Percentiles rank a stretch among this genome's conserved stretches.
Evolutionary conservation across 2,888 invertebrate genomes (phyloP).

Genomic region (Caenorhabditis sulstoni): DNA sequence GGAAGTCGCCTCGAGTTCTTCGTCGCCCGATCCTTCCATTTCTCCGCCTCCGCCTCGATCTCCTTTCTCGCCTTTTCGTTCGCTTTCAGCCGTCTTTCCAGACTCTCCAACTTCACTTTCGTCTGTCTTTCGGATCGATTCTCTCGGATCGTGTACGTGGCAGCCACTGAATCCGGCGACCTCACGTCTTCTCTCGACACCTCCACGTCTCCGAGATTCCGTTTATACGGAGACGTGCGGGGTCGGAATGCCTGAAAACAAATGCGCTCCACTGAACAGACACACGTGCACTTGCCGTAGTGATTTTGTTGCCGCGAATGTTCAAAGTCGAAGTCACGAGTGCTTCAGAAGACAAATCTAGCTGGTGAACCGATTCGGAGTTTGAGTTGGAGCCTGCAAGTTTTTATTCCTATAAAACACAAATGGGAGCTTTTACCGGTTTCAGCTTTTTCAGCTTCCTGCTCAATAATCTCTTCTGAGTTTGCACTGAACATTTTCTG

Average conservation of each 20-base stretch:
- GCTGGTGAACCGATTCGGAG: slow-evolving; percentile 45
- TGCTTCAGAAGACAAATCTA: slow-evolving; percentile 48
- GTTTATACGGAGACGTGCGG: slow-evolving; percentile 47
- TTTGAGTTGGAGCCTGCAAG: slow-evolving; percentile 24
- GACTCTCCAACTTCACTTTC: slow-evolving; percentile 64
- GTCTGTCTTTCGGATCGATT: slow-evolving; percentile 62
- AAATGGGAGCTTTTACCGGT: neutral
- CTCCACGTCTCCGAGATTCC: slow-evolving; percentile 6
- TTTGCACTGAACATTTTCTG: slow-evolving; percentile 18
- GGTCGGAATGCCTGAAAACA: slow-evolving; percentile 42
- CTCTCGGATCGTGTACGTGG: slow-evolving; percentile 60
- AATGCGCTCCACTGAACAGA: neutral
- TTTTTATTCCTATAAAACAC: neutral
- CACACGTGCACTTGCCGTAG: slow-evolving; percentile 2
- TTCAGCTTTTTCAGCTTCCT: slow-evolving; percentile 16
- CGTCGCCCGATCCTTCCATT: slow-evolving; percentile 57
- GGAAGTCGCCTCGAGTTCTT: slow-evolving; percentile 49
- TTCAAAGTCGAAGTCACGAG: slow-evolving; percentile 48
- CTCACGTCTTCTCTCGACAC: slow-evolving; percentile 34
- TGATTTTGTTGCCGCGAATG: slow-evolving; percentile 49
- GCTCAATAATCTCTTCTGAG: neutral
- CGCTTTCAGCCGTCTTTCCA: slow-evolving; percentile 60
- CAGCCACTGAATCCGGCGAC: slow-evolving; percentile 58
- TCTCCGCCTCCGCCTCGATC: slow-evolving; percentile 62
- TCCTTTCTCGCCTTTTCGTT: slow-evolving; percentile 66